Conservation (phyloP, 1,140 invertebrate genomes). For the Heliothis virescens region DNA sequence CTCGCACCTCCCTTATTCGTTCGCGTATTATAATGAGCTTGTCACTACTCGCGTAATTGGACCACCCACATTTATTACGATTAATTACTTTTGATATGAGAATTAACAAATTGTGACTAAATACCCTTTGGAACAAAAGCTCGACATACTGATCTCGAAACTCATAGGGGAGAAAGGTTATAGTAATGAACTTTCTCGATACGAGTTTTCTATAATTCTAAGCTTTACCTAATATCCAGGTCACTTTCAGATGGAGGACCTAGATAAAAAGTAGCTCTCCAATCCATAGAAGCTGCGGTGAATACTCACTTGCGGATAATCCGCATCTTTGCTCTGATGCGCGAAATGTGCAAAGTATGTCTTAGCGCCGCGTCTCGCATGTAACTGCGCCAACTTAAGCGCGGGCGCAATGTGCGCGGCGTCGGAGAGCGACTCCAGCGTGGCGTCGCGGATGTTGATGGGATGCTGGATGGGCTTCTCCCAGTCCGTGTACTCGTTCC, state of each 20-base stretch:
- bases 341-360: slow-evolving; percentile 94
- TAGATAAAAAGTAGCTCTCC: too few species aligned
- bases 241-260: not conserved
- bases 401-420: slow-evolving; percentile 92
- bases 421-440: slow-evolving; percentile 95
- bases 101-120: not conserved
- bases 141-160: too few species aligned
- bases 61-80: slow-evolving; percentile 3
- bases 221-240: too few species aligned
- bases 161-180: too few species aligned
- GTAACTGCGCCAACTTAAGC: slow-evolving; percentile 90
- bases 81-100: slow-evolving; percentile 3
- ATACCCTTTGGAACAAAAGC: not conserved
- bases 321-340: slow-evolving; percentile 91
- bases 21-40: slow-evolving; percentile 13
- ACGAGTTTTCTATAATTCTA: too few species aligned
- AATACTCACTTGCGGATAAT: slow-evolving; percentile 89
- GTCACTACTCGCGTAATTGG: slow-evolving; percentile 1
- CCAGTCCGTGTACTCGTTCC: slow-evolving; percentile 98
- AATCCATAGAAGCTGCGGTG: too few species aligned
- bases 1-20: slow-evolving; percentile 35
- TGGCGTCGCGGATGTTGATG: slow-evolving; percentile 93
- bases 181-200: too few species aligned
- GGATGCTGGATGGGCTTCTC: slow-evolving; percentile 94
- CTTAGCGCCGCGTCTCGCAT: slow-evolving; percentile 89